Conservation (phyloP, 2,113 vertebrate species). For the Archilochus colubris region DNA sequence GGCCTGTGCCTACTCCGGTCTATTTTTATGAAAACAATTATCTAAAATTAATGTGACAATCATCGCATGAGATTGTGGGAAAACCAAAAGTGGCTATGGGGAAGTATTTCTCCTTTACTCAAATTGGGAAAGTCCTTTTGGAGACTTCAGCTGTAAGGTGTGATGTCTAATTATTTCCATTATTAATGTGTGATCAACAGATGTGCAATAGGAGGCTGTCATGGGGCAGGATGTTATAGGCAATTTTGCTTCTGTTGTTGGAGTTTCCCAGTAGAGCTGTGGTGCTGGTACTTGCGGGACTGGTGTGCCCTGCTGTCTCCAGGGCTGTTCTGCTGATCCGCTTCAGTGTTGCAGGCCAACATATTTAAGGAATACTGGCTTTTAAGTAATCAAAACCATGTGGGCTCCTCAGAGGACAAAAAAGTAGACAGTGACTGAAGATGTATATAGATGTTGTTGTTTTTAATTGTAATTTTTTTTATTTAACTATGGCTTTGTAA, state of each 20-base stretch:
- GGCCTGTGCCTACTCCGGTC: not conserved
- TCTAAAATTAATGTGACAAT: not conserved
- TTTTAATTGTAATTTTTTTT: not conserved
- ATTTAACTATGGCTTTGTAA: not conserved
- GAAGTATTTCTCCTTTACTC: not conserved
- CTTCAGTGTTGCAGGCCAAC: not conserved
- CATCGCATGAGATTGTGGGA: not conserved
- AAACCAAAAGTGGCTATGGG: not conserved
- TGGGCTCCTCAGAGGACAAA: not conserved
- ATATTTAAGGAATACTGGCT: not conserved
- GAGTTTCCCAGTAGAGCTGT: not conserved
- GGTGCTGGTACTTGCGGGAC: not conserved
- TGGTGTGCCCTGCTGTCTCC: not conserved
- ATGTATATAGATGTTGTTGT: not conserved
- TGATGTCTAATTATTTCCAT: not conserved
- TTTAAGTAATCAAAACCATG: not conserved
- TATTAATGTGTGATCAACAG: not conserved
- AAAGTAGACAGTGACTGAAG: not conserved
- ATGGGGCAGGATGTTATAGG: not conserved
- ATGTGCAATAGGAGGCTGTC: not conserved
- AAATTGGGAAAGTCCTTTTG: not conserved
- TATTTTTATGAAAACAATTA: not conserved
- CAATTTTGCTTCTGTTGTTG: not conserved
- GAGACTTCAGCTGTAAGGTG: not conserved
- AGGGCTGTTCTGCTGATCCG: not conserved